Evolutionary conservation across 2,113 vertebrate genomes (phyloP), one percentile per base, ranked within the genome.

Genomic region (Gnathonemus longibarbis): DNA sequence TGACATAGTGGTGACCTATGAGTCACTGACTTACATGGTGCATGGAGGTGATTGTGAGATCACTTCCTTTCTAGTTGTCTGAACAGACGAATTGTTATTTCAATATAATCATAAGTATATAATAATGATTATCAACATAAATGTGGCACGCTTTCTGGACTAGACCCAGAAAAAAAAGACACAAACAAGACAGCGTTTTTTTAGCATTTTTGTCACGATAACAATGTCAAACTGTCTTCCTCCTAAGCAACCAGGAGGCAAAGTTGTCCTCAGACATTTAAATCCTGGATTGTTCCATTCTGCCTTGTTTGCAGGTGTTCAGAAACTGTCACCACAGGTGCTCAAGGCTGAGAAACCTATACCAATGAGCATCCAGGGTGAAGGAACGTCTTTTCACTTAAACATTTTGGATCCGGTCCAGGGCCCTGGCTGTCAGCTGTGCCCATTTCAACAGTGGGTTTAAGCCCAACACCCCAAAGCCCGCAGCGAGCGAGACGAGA

Each of bases 261-360:
- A 10, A 84, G 62, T 66, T 77, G 52, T 88, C 86, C 89, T 91
- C 39, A 0, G 77, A 90, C 89, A 87, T 89, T 89, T 24, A 91
- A 91, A 90, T 89, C 90, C 89, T 10, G 84, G 91, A 90, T 92
- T 70, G 87, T 90, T 92, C 89, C 80, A 91, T 92, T 92, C 90
- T 85, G 80, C 89, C 88, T 85, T 56, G 84, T 66, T 56, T 89
- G 58, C 74, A 70, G 10, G 62, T 31, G 62, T 19, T 42, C 31
- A 80, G 74, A 80, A 42, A 42, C 31, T 35, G 74, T 39, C 35
- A 80, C 4, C 15, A 19, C n/a, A 2, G 70, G 70, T 77, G 3
- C 70, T 39, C 31, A 17, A 39, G 70, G 31, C 0, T 35, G 70
- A 17, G 17, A 80, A 80, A 7, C 31, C 6, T 2, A 15, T 42